Percentiles rank a stretch among this genome's conserved stretches.
Conservation (phyloP, 2,888 invertebrate species). For the Ennomos fuscantarius region DNA sequence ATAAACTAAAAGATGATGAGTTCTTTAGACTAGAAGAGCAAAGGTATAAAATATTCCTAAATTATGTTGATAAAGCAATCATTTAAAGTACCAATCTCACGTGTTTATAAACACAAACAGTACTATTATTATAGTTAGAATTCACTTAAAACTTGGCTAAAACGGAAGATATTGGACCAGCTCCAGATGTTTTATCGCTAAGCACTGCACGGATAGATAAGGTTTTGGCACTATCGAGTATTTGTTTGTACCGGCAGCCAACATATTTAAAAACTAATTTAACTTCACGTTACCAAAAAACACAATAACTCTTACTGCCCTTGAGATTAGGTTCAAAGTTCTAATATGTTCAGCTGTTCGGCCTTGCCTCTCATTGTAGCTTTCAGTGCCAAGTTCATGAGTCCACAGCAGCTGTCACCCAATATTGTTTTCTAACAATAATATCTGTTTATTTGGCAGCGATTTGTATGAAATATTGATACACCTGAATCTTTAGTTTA, state of each 20-base stretch:
- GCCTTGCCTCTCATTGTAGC: not conserved
- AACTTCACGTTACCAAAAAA: conserved; percentile 26
- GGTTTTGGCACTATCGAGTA: conserved; percentile 58
- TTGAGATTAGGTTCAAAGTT: conserved; percentile 44
- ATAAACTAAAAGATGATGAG: too few relatives aligned
- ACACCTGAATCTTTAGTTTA: too few relatives aligned
- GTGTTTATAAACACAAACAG: conserved; percentile 4
- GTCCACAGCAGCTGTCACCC: conserved; percentile 46
- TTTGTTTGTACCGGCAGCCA: conserved; percentile 49
- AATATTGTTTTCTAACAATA: conserved; percentile 26
- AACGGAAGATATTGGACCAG: conserved; percentile 54
- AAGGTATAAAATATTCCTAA: too few relatives aligned
- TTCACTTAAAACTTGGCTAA: conserved; percentile 45
- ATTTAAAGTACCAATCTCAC: not conserved
- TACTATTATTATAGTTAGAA: conserved; percentile 12
- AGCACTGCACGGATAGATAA: conserved; percentile 55
- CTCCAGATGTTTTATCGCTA: conserved; percentile 61
- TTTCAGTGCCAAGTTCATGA: conserved; percentile 51
- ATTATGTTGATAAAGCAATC: too few relatives aligned
- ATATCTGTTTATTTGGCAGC: conserved; percentile 33
- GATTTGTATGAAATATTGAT: not conserved
- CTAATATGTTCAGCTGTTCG: not conserved
- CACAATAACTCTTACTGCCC: conserved; percentile 36
- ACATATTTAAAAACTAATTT: conserved; percentile 44
- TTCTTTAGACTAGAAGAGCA: too few relatives aligned